phyloP scores from a whole-genome alignment of 2,888 invertebrate species.

The Ormyrus thymus region DNA sequence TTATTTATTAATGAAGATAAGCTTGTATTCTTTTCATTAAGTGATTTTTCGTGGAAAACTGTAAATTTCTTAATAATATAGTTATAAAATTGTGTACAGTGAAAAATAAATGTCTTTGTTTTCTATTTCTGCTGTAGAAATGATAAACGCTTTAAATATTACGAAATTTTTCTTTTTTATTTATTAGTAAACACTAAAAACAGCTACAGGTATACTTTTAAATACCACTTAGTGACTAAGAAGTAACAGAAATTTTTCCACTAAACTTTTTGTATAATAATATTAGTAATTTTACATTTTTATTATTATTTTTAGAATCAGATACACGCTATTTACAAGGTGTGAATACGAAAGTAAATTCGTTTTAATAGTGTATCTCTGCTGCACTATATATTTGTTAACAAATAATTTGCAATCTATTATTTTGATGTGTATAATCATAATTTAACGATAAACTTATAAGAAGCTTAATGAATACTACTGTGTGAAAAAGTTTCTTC shows the following conservation, averaged over 20 bases:
- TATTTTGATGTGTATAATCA: slow-evolving; percentile 21
- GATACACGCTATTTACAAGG: slow-evolving; percentile 49
- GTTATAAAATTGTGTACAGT: slow-evolving; percentile 55
- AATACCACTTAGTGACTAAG: slow-evolving; percentile 39
- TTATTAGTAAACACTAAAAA: slow-evolving; percentile 51
- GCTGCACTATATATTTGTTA: slow-evolving; percentile 13
- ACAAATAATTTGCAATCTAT: slow-evolving; percentile 31
- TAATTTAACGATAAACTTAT: slow-evolving; percentile 36
- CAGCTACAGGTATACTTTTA: slow-evolving; percentile 45
- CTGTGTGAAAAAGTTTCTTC: slow-evolving; percentile 32
- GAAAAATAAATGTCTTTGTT: slow-evolving; percentile 48
- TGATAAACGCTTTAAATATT: slow-evolving; percentile 39
- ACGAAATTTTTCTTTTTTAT: slow-evolving; percentile 48
- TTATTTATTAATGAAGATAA: slow-evolving; percentile 2
- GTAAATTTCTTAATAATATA: slow-evolving; percentile 54
- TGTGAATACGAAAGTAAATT: slow-evolving; percentile 30
- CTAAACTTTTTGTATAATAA: slow-evolving; percentile 31
- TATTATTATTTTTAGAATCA: slow-evolving; percentile 37
- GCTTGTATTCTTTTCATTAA: slow-evolving; percentile 25
- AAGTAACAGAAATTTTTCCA: slow-evolving; percentile 42
- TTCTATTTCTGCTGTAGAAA: slow-evolving; percentile 42
- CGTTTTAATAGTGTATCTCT: slow-evolving; percentile 33
- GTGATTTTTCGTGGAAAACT: slow-evolving; percentile 43
- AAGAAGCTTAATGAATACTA: slow-evolving; percentile 33
- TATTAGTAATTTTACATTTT: slow-evolving; percentile 52